Base-by-base conservation (phyloP, 2,888 invertebrate genomes). In the Drosophila atripex region DNA sequence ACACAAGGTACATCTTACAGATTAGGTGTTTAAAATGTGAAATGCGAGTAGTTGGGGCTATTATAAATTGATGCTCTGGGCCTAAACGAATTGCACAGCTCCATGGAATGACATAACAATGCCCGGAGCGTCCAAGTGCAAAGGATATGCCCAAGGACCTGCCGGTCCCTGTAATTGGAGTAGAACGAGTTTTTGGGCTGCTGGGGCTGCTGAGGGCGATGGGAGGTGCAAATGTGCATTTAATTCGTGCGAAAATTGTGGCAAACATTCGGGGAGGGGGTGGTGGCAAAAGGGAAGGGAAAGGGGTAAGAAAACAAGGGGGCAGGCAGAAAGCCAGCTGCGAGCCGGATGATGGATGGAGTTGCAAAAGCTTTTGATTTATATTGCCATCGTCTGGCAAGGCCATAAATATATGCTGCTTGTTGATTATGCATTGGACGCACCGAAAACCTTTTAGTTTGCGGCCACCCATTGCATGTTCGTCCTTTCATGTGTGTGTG, bases 281-380 rank as follows among this genome's bases (percentile, higher is more conserved):
- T 16, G 8, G n/a, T 12, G 39, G 14, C 32, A 11, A 12, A 16
- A 39, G 46, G 12, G 51, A 16, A 39, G 46, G 12, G 51, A 43
- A 43, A 59, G 74, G 25, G 12, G 41, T 18, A 16, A 21, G 12
- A 18, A 32, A 47, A 28, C 18, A 30, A 30, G 47, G 69, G 53
- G 28, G 28, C 28, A 28, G 28, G 28, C 38, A 49, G 21, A 41
- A 51, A 50, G 39, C 21, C 38, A 65, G 84, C 70, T 84, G 60
- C 60, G 61, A 61, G 61, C 87, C 57, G 80, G 71, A 80, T 86
- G 80, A 80, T 80, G 66, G 80, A 80, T 80, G 87, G 80, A 80
- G 85, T 80, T 78, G 87, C 60, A 49, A 82, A 82, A 82, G 78
- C 82, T 85, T 82, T 85, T 87, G 82, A 82, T 82, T 82, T 82